Evolutionary conservation across 37 sponge, comb jelly and placozoan genomes (phyloP), one percentile per base, ranked within the genome.

Genomic region (Spongilla lacustris): DNA sequence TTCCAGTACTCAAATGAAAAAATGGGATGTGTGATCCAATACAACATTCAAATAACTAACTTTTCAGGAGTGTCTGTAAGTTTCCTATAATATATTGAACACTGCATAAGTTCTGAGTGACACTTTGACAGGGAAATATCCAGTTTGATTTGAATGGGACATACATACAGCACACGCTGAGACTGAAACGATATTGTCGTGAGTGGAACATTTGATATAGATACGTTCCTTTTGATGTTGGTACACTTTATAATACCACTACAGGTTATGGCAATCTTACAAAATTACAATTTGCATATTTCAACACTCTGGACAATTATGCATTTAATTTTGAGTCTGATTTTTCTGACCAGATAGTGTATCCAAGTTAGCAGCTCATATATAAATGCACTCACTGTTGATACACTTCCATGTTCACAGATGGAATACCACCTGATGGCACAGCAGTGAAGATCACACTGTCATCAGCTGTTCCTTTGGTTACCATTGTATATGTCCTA

Each of bases 401-500:
- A 29, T 58, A 1, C 11, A 17, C 12, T 58, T 58, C 12, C 33
- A 23, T 32, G 9, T 35, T 26, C 10, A 21, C 80, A 85, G 85
- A 85, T 76, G 85, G 85, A 19, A 50, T 69, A 36, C 85, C 85
- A 77, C 85, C 85, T 27, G 85, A 85, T 77, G 85, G 85, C 14
- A 77, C 78, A 13, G 79, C 77, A 67, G 26, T 77, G 34, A 10
- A 76, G 3, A 24, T 77, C 38, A 68, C 67, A 2, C 30, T 77
- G 67, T 67, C 78, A 24, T 66, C n/a, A 12, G 70, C 67, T 13
- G 26, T 75, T 5, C 35, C 35, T 0, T 36, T 85, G 26, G 68
- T 68, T 30, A 49, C 26, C 67, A 17, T 85, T 22, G 21, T 50
- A 25, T 66, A 74, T 36, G 4, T 77, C 36, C 49, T 85, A 26